Base-by-base conservation (phyloP, 2,113 vertebrate genomes). In the Xyrauchen texanus region DNA sequence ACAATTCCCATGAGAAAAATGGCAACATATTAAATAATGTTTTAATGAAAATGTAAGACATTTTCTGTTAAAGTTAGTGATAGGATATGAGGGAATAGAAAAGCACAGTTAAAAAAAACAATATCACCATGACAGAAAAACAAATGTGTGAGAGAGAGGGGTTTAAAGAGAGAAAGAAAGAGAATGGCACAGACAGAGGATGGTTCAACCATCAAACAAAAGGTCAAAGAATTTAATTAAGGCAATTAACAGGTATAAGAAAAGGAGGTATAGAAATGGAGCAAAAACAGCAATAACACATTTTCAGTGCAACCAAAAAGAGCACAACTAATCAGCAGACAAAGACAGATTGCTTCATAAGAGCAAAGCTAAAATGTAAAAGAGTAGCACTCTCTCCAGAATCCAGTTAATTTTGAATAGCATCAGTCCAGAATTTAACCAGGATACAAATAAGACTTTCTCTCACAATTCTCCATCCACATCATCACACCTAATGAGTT, bases 401-500 rank as follows among this genome's bases (percentile, higher is more conserved):
- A 72, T 72, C 42, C n/a, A 72, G 9, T 46, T 13, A 15, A 82
- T 72, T 34, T 16, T 68, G 10, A 46, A 7, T n/a, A 0, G 44
- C 65, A 0, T 11, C n/a, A 10, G 34, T 65, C 74, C 21, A 69
- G 68, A 7, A 45, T 46, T 15, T 10, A 47, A 15, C 77, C 68
- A 71, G 12, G 4, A 58, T 53, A 72, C 21, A 45, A 69, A 84
- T 83, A 81, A 86, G 51, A 8, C 44, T 3, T 3, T 75, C 11
- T 76, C 49, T 9, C 65, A 44, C 8, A 55, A 52, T 82, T 78
- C 76, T 73, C n/a, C 82, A 71, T 80, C 78, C 58, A 16, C 47
- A 57, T 81, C 5, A 34, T 45, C 11, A 42, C 46, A 42, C 16
- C 79, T 87, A 86, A 86, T 85, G 80, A 82, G 11, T 83, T 78